These are phyloP conservation scores for Belgica antarctica DNA, from an alignment of 2,888 invertebrate genomes.

Conservation along the genomic window DNA sequence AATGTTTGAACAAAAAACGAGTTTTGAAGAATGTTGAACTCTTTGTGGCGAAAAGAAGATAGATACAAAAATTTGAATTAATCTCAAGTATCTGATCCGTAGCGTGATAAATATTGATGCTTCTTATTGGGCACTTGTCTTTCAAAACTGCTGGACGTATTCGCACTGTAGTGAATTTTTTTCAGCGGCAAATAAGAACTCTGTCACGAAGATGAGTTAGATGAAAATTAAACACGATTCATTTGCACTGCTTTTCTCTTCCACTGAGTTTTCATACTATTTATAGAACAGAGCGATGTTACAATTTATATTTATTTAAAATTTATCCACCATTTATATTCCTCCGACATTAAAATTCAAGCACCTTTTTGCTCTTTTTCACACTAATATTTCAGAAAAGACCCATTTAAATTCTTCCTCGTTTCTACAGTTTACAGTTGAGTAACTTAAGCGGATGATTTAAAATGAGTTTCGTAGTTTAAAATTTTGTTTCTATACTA, in stretches of 20 bases:
- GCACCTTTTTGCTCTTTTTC: slow-evolving; percentile 35
- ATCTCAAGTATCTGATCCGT: no score
- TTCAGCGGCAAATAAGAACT: no score
- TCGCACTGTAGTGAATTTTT: no score
- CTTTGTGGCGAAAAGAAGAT: slow-evolving; percentile 17
- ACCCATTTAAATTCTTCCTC: slow-evolving; percentile 24
- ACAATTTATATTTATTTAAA: no score
- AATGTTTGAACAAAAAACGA: slow-evolving; percentile 26
- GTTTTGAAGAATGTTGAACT: slow-evolving; percentile 43
- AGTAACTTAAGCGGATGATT: slow-evolving; percentile 30
- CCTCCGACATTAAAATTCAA: slow-evolving; percentile 36
- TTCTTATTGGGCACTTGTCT: no score
- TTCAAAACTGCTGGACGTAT: no score
- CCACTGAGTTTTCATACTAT: not conserved
- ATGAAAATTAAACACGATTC: not conserved
- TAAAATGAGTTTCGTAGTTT: not conserved
- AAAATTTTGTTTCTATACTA: not conserved
- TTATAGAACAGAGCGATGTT: slow-evolving; percentile 16
- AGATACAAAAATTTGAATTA: no score
- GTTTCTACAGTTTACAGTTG: slow-evolving; percentile 21
- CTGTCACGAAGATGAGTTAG: no score
- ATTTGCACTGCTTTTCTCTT: not conserved
- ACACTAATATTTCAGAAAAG: slow-evolving; percentile 40
- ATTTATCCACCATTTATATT: slow-evolving; percentile 35
- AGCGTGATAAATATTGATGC: no score